A percentile compares a stretch with the other conserved stretches of the same genome.
phyloP scores from a whole-genome alignment of 2,113 vertebrate genomes.

The Cyprinodon brontotheroides region DNA sequence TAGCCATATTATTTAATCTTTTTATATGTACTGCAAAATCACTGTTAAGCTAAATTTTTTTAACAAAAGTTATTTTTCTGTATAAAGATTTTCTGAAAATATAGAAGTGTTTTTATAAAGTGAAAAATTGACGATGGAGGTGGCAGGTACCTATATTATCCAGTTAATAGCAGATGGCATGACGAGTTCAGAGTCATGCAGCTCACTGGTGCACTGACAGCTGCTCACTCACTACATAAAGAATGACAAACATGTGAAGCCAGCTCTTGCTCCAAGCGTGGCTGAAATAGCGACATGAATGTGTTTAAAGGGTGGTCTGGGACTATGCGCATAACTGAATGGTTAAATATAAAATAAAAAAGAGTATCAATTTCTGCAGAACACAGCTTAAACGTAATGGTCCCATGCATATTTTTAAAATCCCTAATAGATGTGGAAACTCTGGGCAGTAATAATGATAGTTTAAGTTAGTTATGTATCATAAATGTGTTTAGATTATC shows the following conservation, averaged over 20 bases:
- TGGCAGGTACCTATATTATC: background rate
- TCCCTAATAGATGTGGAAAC: background rate
- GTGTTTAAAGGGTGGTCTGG: slow-evolving; percentile 37
- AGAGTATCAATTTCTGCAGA: slow-evolving; percentile 8
- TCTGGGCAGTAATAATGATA: background rate
- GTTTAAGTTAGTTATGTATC: background rate
- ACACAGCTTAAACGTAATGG: background rate
- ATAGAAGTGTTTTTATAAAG: background rate
- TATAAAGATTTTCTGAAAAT: background rate
- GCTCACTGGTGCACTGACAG: slow-evolving; percentile 37
- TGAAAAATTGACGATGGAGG: background rate
- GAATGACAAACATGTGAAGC: slow-evolving; percentile 46
- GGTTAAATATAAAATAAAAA: slow-evolving; percentile 61
- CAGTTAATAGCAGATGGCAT: background rate
- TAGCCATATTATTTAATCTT: too few relatives aligned
- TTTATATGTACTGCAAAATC: too few relatives aligned
- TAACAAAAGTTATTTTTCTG: too few relatives aligned
- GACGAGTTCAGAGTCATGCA: background rate
- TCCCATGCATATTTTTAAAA: slow-evolving; percentile 26
- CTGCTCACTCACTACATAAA: slow-evolving; percentile 33
- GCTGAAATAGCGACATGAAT: slow-evolving; percentile 41
- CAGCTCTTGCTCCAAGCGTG: slow-evolving; percentile 39
- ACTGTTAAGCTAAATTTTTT: too few relatives aligned
- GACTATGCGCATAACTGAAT: slow-evolving; percentile 23
- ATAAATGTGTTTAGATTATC: background rate